Conservation (phyloP, 2,888 invertebrate genomes). For the Acanthosepion pharaonis region DNA sequence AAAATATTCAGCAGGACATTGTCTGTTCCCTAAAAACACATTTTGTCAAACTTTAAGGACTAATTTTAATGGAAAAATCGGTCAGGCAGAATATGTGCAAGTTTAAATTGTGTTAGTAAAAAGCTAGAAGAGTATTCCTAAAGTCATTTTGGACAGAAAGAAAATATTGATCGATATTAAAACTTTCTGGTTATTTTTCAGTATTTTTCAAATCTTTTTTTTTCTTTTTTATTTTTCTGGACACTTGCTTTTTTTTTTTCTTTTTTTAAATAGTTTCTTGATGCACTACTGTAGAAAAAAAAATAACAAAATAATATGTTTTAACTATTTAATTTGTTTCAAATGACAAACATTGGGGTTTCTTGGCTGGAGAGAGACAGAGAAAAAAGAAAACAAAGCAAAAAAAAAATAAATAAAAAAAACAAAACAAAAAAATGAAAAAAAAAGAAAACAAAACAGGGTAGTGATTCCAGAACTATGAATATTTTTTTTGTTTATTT, state of each 20-base stretch:
- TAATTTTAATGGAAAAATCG: no score
- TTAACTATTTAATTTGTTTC: not conserved
- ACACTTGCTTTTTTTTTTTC: not conserved
- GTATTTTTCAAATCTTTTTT: not conserved
- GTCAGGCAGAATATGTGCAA: no score
- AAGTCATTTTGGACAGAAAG: not conserved
- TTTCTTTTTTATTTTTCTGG: not conserved
- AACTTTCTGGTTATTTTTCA: not conserved
- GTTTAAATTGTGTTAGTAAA: no score
- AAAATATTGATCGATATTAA: not conserved
- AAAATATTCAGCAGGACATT: no score
- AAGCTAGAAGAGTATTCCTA: not conserved
- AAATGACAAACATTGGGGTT: conserved; percentile 4
- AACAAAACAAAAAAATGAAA: not conserved
- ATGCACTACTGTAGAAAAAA: not conserved
- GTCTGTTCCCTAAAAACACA: no score
- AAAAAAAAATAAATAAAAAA: not conserved
- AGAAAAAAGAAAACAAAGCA: no score
- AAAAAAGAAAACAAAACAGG: not conserved
- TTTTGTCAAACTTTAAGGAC: no score
- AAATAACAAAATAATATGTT: not conserved
- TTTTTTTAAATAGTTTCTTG: not conserved
- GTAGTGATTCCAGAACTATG: not conserved
- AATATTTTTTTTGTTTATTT: not conserved
- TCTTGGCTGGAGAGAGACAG: not conserved